Conservation (phyloP, 2,797 vertebrate species). For the Pelobates cultripes region DNA sequence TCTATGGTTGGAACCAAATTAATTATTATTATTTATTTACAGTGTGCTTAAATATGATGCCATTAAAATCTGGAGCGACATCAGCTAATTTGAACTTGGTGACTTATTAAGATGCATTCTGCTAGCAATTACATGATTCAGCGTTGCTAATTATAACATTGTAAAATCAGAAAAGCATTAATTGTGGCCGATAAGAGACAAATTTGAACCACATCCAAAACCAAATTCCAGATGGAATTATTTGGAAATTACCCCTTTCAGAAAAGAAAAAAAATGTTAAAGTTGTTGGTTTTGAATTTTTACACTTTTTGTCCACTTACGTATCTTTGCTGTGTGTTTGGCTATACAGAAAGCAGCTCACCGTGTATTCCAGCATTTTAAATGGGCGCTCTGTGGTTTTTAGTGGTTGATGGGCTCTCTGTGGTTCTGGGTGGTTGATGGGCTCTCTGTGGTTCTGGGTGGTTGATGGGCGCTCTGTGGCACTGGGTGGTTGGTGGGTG, state of each 20-base stretch:
- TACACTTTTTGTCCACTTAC: too few species aligned
- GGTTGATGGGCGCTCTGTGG: too few species aligned
- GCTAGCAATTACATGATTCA: conserved; percentile 39
- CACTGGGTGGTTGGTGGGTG: too few species aligned
- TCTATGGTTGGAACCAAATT: conserved; percentile 1
- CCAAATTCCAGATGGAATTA: conserved; percentile 25
- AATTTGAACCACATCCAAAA: conserved; percentile 42
- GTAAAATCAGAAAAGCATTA: conserved; percentile 46
- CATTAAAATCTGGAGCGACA: conserved; percentile 49
- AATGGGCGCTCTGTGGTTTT: too few species aligned
- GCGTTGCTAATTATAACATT: conserved; percentile 50
- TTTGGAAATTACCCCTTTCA: conserved; percentile 38
- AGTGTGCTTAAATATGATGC: background rate
- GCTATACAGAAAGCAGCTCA: too few species aligned
- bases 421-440: too few species aligned
- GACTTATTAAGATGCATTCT: conserved; percentile 47
- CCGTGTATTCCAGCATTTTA: too few species aligned
- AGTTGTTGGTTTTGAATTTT: too few species aligned
- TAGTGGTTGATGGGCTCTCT: too few species aligned
- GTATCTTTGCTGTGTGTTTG: too few species aligned
- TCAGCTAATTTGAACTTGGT: conserved; percentile 39
- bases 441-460: too few species aligned
- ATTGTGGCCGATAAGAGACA: conserved; percentile 45
- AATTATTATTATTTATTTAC: conserved; percentile 47
- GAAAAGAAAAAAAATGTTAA: too few species aligned